Conservation (phyloP, 2,113 vertebrate genomes). For the Forbesichthys papilliferus region DNA sequence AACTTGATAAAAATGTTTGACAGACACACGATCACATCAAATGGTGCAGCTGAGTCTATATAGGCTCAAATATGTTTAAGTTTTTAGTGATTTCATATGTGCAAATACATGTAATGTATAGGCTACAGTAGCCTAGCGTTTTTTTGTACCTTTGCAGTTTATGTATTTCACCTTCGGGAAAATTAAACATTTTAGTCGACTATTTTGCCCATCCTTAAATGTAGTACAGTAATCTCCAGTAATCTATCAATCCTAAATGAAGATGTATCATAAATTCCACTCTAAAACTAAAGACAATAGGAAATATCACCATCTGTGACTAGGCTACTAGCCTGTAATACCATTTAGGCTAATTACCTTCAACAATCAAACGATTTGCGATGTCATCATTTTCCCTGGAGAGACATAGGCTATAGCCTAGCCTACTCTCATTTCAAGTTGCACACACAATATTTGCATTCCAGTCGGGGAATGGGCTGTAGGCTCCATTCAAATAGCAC, state of each 20-base stretch:
- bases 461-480: background rate
- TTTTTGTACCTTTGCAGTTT: no score
- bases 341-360: conserved; percentile 15
- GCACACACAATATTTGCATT: conserved; percentile 36
- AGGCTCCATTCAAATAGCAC: conserved; percentile 26
- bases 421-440: conserved; percentile 31
- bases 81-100: no score
- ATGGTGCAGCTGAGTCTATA: background rate
- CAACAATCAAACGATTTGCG: conserved; percentile 20
- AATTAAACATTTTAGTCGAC: no score
- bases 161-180: no score
- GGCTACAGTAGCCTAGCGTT: no score
- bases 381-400: conserved; percentile 28
- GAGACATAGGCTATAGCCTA: conserved; percentile 15
- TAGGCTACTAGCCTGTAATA: conserved; percentile 5
- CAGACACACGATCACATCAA: background rate
- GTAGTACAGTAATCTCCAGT: no score
- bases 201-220: no score
- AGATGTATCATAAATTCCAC: background rate
- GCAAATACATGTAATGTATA: no score
- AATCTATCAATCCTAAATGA: no score
- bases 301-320: conserved; percentile 14
- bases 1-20: no score
- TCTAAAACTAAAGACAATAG: conserved; percentile 33
- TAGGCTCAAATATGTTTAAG: no score